Percentiles rank a stretch among this genome's conserved stretches.
These are phyloP conservation scores for Trissolcus japonicus DNA, from an alignment of 2,888 invertebrate genomes.

Conservation along the genomic window DNA sequence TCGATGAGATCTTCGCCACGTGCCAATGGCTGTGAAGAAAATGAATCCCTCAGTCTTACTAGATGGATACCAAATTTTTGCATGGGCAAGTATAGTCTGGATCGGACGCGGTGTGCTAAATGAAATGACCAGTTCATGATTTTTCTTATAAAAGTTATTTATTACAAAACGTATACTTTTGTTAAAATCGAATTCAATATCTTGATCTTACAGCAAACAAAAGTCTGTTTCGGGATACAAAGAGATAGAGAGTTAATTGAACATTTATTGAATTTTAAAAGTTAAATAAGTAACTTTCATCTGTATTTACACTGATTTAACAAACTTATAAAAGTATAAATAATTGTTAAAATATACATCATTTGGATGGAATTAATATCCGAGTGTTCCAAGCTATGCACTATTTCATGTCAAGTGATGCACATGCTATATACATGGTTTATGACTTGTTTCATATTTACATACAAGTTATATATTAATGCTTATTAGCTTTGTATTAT, in stretches of 20 bases:
- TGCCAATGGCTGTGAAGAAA: not conserved
- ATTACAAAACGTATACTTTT: not conserved
- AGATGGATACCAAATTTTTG: constrained; percentile 59
- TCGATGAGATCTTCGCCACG: too few species aligned
- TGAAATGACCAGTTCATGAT: not conserved
- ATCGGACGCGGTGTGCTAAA: not conserved
- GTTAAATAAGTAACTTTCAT: constrained; percentile 1
- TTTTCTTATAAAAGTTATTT: not conserved
- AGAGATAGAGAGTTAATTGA: not conserved
- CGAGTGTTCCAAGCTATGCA: not conserved
- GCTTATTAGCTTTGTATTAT: too few species aligned
- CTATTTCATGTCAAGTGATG: not conserved
- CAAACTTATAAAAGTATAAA: constrained; percentile 43
- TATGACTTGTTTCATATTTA: constrained; percentile 3
- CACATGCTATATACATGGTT: not conserved
- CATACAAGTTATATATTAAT: not conserved
- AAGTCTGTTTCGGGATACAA: not conserved
- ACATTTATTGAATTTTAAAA: constrained; percentile 18
- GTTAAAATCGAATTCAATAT: not conserved
- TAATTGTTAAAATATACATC: constrained; percentile 13
- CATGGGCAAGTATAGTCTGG: constrained; percentile 51
- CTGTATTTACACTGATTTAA: constrained; percentile 37
- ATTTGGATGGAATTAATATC: constrained; percentile 28
- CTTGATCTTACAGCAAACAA: not conserved
- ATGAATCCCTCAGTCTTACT: constrained; percentile 35